A percentile compares a stretch with the other conserved stretches of the same genome.
Conservation (phyloP, 2,888 invertebrate species). For the Lasiommata megera region DNA sequence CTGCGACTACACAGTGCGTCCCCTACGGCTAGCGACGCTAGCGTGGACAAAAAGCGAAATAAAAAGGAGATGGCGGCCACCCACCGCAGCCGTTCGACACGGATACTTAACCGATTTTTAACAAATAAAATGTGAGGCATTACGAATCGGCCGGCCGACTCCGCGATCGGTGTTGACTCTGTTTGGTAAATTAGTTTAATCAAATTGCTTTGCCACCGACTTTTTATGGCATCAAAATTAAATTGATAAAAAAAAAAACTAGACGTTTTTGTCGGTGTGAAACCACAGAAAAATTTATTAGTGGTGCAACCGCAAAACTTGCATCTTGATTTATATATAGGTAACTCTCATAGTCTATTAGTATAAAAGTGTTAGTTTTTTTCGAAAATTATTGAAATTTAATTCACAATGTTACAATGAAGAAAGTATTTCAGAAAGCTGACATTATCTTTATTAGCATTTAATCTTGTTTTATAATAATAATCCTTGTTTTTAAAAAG, state of each 20-base stretch:
- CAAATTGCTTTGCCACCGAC: constrained; percentile 34
- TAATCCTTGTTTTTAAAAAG: too few species aligned
- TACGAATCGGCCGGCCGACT: constrained; percentile 70
- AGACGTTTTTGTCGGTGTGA: background rate
- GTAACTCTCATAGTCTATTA: too few species aligned
- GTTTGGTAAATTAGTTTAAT: constrained; percentile 58
- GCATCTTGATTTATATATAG: background rate
- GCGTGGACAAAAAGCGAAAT: constrained; percentile 74
- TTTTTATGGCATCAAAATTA: constrained; percentile 2
- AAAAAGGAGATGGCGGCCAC: constrained; percentile 78
- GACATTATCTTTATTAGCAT: too few species aligned
- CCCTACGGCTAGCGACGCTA: constrained; percentile 60
- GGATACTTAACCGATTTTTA: constrained; percentile 82
- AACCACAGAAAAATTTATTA: background rate
- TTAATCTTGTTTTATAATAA: too few species aligned
- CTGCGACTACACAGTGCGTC: constrained; percentile 47
- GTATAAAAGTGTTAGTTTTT: too few species aligned
- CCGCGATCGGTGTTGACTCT: constrained; percentile 59
- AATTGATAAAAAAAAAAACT: background rate
- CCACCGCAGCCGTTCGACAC: constrained; percentile 77
- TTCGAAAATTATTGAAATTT: too few species aligned
- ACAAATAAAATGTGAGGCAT: constrained; percentile 82
- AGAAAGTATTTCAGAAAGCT: too few species aligned
- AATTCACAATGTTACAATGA: too few species aligned
- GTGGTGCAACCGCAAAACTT: background rate